Conservation (phyloP, 2,888 invertebrate genomes). For the Athrips mouffetella region DNA sequence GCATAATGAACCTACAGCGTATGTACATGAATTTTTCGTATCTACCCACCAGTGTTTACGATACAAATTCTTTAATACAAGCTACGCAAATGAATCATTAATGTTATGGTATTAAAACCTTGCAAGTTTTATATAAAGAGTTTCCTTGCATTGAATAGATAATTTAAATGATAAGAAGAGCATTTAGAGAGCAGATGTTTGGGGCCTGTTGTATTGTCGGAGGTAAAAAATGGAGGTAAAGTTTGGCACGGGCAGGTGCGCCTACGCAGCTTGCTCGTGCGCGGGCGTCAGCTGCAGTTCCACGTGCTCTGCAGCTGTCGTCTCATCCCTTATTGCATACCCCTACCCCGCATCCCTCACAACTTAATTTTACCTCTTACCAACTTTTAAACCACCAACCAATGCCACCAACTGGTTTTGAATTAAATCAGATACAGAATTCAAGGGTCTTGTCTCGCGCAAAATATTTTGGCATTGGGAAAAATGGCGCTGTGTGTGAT, state of each 20-base stretch:
- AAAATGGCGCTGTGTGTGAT: too few species aligned
- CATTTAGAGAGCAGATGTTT: constrained; percentile 31
- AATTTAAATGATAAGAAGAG: constrained; percentile 2
- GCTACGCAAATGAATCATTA: too few species aligned
- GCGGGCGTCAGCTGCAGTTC: constrained; percentile 64
- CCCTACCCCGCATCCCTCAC: constrained; percentile 25
- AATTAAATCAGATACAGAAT: too few species aligned
- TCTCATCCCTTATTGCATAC: constrained; percentile 43
- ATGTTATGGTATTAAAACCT: too few species aligned
- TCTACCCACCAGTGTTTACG: too few species aligned
- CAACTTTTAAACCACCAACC: too few species aligned
- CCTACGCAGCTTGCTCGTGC: constrained; percentile 64
- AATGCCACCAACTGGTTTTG: too few species aligned
- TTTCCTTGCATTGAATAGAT: not conserved
- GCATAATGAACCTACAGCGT: too few species aligned
- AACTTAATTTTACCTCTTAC: constrained; percentile 30
- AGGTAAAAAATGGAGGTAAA: constrained; percentile 37
- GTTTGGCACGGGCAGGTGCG: constrained; percentile 63
- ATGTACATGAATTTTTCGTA: too few species aligned
- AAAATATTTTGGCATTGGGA: too few species aligned
- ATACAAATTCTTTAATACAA: too few species aligned
- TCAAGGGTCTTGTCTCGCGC: too few species aligned
- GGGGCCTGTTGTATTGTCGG: constrained; percentile 20
- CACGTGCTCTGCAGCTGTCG: constrained; percentile 71
- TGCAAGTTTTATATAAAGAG: not conserved